Conservation (phyloP, 1,140 invertebrate species). For the Meloidogyne chitwoodi region DNA sequence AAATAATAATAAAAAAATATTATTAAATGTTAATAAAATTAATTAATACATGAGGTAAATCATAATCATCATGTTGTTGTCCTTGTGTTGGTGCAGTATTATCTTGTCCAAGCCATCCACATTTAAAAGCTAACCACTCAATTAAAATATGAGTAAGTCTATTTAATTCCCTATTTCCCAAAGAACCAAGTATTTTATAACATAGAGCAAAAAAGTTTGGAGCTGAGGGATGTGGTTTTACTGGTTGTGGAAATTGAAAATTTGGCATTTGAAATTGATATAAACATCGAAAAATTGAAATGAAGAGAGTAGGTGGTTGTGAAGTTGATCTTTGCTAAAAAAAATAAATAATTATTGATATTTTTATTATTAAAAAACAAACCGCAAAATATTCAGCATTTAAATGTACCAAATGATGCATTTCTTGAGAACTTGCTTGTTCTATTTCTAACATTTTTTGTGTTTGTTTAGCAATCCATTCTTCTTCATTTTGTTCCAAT, state of each 20-base stretch:
- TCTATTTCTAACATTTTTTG: constrained; percentile 5
- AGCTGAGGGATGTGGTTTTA: background rate
- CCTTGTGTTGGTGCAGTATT: background rate
- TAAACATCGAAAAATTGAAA: constrained; percentile 25
- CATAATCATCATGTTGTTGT: background rate
- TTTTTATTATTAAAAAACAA: background rate
- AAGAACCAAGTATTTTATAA: constrained; percentile 22
- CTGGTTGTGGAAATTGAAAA: background rate
- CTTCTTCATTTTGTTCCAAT: background rate
- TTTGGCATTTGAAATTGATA: constrained; percentile 2
- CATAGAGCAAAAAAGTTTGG: constrained; percentile 16
- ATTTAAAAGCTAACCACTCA: constrained; percentile 36
- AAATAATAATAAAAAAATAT: constrained; percentile 3
- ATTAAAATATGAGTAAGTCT: constrained; percentile 28
- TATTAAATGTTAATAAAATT: no score
- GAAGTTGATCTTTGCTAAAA: background rate
- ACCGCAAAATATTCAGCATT: constrained; percentile 11
- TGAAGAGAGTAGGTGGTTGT: constrained; percentile 12
- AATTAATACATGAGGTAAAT: background rate
- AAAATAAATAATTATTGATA: background rate
- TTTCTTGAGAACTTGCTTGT: constrained; percentile 1
- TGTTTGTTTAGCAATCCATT: background rate
- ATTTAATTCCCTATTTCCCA: constrained; percentile 23
- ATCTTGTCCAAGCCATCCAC: background rate
- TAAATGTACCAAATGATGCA: constrained; percentile 8